Conservation (phyloP, 2,797 vertebrate species). For the Eospalax fontanierii region DNA sequence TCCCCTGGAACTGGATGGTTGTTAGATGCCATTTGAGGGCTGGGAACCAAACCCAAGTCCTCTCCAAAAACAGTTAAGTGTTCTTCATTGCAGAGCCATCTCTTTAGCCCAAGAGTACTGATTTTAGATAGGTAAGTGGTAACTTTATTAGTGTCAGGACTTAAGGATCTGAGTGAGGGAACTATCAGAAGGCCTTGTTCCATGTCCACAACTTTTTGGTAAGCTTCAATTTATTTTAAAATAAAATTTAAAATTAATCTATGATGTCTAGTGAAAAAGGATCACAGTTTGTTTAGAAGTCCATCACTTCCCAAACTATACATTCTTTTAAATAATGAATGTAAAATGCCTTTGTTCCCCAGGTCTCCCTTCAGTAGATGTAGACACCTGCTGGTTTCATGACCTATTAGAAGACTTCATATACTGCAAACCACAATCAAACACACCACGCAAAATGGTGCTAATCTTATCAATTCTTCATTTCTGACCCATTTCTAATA, state of each 20-base stretch:
- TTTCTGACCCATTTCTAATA: background rate
- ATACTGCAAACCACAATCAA: slow-evolving; percentile 14
- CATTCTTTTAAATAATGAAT: slow-evolving; percentile 54
- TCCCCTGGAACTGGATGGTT: too few relatives aligned
- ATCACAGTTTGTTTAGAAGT: slow-evolving; percentile 10
- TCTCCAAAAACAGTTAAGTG: too few relatives aligned
- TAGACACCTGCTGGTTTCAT: background rate
- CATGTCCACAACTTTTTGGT: slow-evolving; percentile 53
- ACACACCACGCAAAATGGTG: background rate
- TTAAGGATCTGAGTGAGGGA: background rate
- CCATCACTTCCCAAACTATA: slow-evolving; percentile 1
- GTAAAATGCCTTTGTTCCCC: slow-evolving; percentile 10
- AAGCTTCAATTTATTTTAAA: slow-evolving; percentile 56
- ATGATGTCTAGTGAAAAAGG: background rate
- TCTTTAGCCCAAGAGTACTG: slow-evolving; percentile 3
- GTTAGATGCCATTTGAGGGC: too few relatives aligned
- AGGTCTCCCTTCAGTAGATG: background rate
- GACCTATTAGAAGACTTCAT: background rate
- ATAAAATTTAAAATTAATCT: slow-evolving; percentile 54
- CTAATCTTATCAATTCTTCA: background rate
- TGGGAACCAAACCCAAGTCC: too few relatives aligned
- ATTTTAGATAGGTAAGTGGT: background rate
- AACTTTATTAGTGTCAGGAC: background rate
- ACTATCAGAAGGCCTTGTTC: background rate
- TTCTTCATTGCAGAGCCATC: too few relatives aligned